These are phyloP conservation scores for Squalus acanthias DNA, from an alignment of 2,797 vertebrate genomes.

Conservation along the genomic window DNA sequence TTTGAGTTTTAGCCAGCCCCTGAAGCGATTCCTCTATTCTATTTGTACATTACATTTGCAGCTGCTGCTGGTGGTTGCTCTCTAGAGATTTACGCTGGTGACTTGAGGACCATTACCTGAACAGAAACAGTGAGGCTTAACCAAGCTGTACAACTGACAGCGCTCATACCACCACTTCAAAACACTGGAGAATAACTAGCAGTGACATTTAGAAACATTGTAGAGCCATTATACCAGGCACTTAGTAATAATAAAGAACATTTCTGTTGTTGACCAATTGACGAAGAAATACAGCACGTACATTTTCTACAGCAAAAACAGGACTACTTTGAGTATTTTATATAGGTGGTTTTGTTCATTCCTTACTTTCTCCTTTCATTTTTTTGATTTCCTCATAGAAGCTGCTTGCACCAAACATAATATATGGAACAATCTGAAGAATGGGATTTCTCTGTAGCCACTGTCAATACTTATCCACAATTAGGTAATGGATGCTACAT, in stretches of 20 bases:
- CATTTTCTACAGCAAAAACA: neutral
- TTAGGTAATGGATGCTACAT: neutral
- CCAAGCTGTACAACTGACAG: slow-evolving; percentile 5
- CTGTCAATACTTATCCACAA: neutral
- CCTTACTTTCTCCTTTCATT: neutral
- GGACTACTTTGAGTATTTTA: neutral
- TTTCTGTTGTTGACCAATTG: neutral
- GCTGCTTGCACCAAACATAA: neutral
- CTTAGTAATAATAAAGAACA: slow-evolving; percentile 6
- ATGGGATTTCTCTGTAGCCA: neutral
- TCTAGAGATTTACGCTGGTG: slow-evolving; percentile 62
- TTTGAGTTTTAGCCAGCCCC: slow-evolving; percentile 53
- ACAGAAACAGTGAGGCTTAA: slow-evolving; percentile 30
- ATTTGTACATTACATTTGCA: slow-evolving; percentile 51
- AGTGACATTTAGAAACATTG: neutral
- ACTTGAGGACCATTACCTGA: slow-evolving; percentile 45
- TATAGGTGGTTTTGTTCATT: neutral
- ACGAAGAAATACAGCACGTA: neutral
- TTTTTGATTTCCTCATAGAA: neutral
- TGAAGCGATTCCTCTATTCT: slow-evolving; percentile 50
- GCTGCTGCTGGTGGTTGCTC: slow-evolving; percentile 54
- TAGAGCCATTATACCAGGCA: neutral
- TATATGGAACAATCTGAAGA: neutral
- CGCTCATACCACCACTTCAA: slow-evolving; percentile 18
- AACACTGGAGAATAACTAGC: neutral